phyloP scores from a whole-genome alignment of 2,888 invertebrate species.

The Cantharis lateralis region DNA sequence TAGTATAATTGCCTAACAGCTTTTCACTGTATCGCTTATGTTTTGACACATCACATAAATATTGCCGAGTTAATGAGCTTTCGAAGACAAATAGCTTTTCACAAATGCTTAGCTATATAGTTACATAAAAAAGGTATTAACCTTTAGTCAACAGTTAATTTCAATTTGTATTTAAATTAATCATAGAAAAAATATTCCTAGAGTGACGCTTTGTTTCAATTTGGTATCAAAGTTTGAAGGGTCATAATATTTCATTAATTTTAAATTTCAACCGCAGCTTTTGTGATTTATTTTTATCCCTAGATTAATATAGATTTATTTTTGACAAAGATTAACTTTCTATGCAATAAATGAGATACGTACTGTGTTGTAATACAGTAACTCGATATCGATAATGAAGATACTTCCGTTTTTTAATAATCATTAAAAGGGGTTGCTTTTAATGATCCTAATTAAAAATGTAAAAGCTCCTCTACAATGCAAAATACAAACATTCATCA shows the following conservation, averaged over 20 bases:
- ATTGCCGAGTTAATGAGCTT: conserved; percentile 19
- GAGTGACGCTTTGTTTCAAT: not conserved
- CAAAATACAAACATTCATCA: not conserved
- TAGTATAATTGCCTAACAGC: not conserved
- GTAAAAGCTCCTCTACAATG: not conserved
- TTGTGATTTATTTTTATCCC: not conserved
- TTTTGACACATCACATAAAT: conserved; percentile 30
- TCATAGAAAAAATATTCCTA: conserved; percentile 34
- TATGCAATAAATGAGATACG: not conserved
- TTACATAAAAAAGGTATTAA: conserved; percentile 38
- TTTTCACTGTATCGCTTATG: conserved; percentile 29
- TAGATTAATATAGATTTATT: not conserved
- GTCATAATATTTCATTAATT: not conserved
- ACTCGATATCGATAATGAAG: not conserved
- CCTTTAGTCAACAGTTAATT: conserved; percentile 45
- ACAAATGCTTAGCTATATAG: conserved; percentile 28
- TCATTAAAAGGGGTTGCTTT: not conserved
- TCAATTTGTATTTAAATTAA: conserved; percentile 48
- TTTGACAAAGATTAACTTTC: not conserved
- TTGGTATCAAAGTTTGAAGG: not conserved
- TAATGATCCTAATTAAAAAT: not conserved
- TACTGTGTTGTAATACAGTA: not conserved
- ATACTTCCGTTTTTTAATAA: not conserved
- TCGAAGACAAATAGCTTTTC: conserved; percentile 28
- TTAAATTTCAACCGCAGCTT: not conserved